A percentile compares a stretch with the other conserved stretches of the same genome.
These are phyloP conservation scores for Nyctereutes procyonoides DNA, from an alignment of 2,113 vertebrate species.

Conservation along the genomic window DNA sequence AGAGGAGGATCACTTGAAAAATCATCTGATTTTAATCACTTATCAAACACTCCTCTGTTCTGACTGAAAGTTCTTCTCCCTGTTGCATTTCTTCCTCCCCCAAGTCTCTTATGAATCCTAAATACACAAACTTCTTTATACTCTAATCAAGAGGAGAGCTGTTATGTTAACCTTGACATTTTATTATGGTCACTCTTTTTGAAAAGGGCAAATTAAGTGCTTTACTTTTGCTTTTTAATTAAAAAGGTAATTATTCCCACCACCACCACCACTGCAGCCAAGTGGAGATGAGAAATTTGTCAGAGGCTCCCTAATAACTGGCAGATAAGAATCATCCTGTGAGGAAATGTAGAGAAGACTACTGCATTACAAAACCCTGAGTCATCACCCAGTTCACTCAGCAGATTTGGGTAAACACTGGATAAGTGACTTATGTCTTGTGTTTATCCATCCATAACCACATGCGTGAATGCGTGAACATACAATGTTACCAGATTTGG, in stretches of 20 bases:
- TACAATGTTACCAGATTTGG: not conserved
- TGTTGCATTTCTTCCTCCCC: not conserved
- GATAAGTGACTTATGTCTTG: constrained; percentile 27
- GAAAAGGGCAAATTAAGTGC: constrained; percentile 12
- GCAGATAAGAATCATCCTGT: constrained; percentile 13
- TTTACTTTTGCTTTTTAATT: constrained; percentile 11
- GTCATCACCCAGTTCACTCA: constrained; percentile 74
- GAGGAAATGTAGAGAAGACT: constrained; percentile 42
- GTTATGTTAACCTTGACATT: constrained; percentile 58
- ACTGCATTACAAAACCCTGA: constrained; percentile 75
- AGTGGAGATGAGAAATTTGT: constrained; percentile 34
- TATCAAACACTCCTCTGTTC: constrained; percentile 34
- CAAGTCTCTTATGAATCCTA: not conserved
- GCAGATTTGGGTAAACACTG: constrained; percentile 71
- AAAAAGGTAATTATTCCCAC: constrained; percentile 39
- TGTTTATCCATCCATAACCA: not conserved
- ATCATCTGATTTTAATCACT: constrained; percentile 29
- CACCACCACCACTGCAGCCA: not conserved
- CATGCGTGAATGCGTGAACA: not conserved
- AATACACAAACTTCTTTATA: constrained; percentile 42
- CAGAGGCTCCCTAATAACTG: constrained; percentile 5
- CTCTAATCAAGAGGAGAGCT: not conserved
- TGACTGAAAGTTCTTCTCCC: not conserved
- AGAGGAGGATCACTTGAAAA: constrained; percentile 9
- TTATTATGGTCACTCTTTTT: constrained; percentile 20